These are phyloP conservation scores for Pherbina coryleti DNA, from an alignment of 2,888 invertebrate genomes.

Conservation along the genomic window DNA sequence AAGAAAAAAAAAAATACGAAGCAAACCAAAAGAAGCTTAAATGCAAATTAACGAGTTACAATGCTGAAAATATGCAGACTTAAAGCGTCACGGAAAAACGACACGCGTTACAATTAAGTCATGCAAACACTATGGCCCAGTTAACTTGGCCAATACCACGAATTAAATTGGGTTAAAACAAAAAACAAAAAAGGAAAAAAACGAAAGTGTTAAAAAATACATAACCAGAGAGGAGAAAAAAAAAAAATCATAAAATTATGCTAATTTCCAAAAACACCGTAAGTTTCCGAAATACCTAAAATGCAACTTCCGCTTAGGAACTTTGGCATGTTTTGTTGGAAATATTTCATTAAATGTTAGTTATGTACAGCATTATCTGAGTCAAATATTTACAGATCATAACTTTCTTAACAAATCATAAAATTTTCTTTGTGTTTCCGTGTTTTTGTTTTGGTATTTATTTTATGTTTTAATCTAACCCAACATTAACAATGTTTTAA, in stretches of 20 bases:
- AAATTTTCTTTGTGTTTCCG: background rate
- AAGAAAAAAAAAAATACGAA: background rate
- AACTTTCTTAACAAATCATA: background rate
- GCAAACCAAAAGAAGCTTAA: conserved; percentile 2
- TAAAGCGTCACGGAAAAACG: too few relatives aligned
- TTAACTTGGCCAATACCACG: background rate
- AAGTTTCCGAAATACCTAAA: background rate
- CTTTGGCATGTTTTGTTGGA: background rate
- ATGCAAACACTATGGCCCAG: background rate
- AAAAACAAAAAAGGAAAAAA: background rate
- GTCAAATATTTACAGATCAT: too few relatives aligned
- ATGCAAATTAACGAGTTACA: conserved; percentile 6
- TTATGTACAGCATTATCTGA: too few relatives aligned
- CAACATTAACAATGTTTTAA: too few relatives aligned
- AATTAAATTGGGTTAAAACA: background rate
- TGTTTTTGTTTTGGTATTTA: background rate
- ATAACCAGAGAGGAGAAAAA: background rate
- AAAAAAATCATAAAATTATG: background rate
- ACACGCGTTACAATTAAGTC: too few relatives aligned
- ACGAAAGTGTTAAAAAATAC: background rate
- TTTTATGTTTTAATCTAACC: background rate
- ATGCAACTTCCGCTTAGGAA: background rate
- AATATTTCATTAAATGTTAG: too few relatives aligned
- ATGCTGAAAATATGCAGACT: too few relatives aligned
- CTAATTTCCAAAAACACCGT: background rate